Conservation (phyloP, 1,140 invertebrate species). For the Drosophila equinoxialis region DNA sequence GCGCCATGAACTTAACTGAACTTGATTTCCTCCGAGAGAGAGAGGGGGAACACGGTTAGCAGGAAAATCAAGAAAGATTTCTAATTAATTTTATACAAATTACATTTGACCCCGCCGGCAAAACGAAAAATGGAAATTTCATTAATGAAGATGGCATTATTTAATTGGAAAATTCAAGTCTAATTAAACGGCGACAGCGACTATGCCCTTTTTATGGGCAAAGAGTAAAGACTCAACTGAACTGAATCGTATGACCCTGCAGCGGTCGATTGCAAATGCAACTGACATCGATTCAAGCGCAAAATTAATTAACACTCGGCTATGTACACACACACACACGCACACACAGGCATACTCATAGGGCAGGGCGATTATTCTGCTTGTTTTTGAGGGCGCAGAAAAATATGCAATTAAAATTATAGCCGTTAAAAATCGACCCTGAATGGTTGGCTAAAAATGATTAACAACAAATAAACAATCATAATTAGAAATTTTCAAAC, state of each 20-base stretch:
- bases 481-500: constrained; percentile 57
- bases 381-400: constrained; percentile 39
- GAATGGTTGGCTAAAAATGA: constrained; percentile 49
- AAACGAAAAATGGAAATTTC: constrained; percentile 73
- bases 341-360: constrained; percentile 21
- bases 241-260: constrained; percentile 10
- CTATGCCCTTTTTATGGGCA: constrained; percentile 2
- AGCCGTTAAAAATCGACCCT: constrained; percentile 52
- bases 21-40: constrained; percentile 23
- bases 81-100: constrained; percentile 79
- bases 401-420: constrained; percentile 73
- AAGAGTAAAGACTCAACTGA: neutral
- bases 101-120: constrained; percentile 42
- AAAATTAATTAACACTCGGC: constrained; percentile 78
- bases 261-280: constrained; percentile 66
- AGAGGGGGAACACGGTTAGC: neutral
- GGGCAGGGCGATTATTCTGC: neutral
- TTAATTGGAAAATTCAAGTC: constrained; percentile 72
- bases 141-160: constrained; percentile 74
- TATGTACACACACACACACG: constrained; percentile 24
- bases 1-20: constrained; percentile 48
- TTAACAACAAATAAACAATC: constrained; percentile 73
- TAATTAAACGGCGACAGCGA: constrained; percentile 65
- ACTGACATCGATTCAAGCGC: constrained; percentile 70
- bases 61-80: constrained; percentile 34